Percentiles rank a stretch among this genome's conserved stretches.
These are phyloP conservation scores for Chiropotes sagulatus DNA, from an alignment of 2,797 vertebrate genomes.

Conservation along the genomic window DNA sequence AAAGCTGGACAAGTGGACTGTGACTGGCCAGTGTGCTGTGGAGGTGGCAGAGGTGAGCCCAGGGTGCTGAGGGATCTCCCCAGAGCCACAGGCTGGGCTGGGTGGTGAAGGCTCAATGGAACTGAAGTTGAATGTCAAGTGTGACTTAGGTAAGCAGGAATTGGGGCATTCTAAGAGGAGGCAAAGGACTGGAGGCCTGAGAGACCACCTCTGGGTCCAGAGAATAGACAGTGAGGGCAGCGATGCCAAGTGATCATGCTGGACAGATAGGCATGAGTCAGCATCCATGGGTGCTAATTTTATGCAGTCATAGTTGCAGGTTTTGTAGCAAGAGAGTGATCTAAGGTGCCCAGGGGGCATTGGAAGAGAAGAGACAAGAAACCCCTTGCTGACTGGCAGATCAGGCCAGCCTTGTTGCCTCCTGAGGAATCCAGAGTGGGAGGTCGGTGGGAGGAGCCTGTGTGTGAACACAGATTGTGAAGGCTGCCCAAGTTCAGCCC, in stretches of 20 bases:
- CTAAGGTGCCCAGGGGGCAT: background rate
- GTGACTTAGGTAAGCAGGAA: too few species aligned
- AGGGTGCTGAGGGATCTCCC: background rate
- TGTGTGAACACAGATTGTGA: background rate
- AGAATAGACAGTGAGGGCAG: background rate
- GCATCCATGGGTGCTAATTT: background rate
- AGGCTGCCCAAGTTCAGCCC: background rate
- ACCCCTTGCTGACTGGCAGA: background rate
- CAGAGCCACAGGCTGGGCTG: background rate
- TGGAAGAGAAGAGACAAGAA: background rate
- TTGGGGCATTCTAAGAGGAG: too few species aligned
- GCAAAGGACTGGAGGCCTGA: background rate
- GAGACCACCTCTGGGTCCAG: background rate
- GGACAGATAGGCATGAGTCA: background rate
- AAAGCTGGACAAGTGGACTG: fast-evolving
- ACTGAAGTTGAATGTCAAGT: background rate
- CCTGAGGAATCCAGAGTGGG: background rate
- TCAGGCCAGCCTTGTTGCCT: background rate
- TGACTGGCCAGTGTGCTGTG: fast-evolving
- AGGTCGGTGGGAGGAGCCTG: too few species aligned
- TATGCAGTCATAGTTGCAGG: background rate
- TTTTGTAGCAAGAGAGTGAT: background rate
- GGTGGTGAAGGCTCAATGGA: background rate
- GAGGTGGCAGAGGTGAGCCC: background rate
- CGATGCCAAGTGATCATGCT: background rate